Percentiles rank a stretch among this genome's conserved stretches.
phyloP scores from a whole-genome alignment of 2,888 invertebrate species.

The Tipula confusa region DNA sequence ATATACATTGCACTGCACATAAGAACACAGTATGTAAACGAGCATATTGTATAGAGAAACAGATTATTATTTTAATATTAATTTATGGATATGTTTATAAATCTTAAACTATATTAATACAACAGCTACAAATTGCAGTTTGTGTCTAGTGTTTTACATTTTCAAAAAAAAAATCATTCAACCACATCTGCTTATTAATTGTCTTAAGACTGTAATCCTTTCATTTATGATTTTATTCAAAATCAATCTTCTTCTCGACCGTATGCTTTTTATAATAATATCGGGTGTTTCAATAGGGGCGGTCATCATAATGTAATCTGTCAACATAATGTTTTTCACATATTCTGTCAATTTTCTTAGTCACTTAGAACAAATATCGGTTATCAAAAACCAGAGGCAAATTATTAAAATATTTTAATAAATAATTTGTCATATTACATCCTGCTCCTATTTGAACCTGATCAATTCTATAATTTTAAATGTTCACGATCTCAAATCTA shows the following conservation, averaged over 20 bases:
- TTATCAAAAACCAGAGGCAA: no score
- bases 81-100: background rate
- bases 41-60: background rate
- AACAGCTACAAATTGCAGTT: background rate
- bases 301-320: no score
- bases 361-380: no score
- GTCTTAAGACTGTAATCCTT: conserved; percentile 3
- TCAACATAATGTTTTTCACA: no score
- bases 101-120: background rate
- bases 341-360: no score
- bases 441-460: no score
- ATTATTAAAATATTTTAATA: no score
- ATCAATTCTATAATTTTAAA: no score
- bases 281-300: no score
- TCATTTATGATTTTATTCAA: background rate
- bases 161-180: background rate
- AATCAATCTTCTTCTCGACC: background rate
- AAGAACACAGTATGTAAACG: background rate
- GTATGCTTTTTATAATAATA: no score
- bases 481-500: no score
- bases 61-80: background rate
- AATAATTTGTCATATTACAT: no score
- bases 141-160: background rate
- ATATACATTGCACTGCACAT: background rate
- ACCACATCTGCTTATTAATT: background rate